Evolutionary conservation across 2,797 vertebrate species (phyloP).

Genomic region (Adrianichthys oophorus): DNA sequence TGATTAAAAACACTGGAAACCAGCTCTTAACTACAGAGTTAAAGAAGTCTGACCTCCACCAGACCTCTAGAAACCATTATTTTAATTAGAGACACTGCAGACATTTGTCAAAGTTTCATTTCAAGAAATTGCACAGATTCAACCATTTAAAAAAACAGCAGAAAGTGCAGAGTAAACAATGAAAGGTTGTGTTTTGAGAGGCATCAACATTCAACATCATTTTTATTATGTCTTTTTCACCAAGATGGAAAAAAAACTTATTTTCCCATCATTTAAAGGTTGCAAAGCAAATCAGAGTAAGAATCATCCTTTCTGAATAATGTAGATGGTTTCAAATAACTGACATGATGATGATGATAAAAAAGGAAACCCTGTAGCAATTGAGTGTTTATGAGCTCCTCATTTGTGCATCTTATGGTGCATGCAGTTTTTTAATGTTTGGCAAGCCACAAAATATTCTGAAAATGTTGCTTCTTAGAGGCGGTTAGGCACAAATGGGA

Average conservation of each 20-base stretch:
- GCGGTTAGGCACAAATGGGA: constrained; percentile 33
- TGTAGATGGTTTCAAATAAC: constrained; percentile 39
- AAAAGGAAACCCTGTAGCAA: background rate
- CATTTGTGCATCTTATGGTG: constrained; percentile 28
- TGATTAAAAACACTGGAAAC: background rate
- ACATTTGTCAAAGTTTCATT: constrained; percentile 25
- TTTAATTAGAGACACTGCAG: constrained; percentile 14
- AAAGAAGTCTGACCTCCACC: constrained; percentile 11
- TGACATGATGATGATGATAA: constrained; percentile 25
- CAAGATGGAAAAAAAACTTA: constrained; percentile 18
- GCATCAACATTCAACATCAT: constrained; percentile 24
- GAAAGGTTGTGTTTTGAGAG: constrained; percentile 11
- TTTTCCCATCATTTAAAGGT: constrained; percentile 44
- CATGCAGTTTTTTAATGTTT: constrained; percentile 50
- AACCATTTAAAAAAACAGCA: constrained; percentile 36
- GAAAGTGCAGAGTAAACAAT: constrained; percentile 19
- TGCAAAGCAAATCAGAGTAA: constrained; percentile 82
- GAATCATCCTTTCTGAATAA: constrained; percentile 61
- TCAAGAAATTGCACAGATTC: constrained; percentile 43
- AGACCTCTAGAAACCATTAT: constrained; percentile 8
- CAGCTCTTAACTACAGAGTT: background rate
- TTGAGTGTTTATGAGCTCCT: constrained; percentile 9
- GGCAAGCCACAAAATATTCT: constrained; percentile 40
- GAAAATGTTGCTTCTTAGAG: constrained; percentile 24
- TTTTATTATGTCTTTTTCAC: constrained; percentile 12